Base-by-base conservation (phyloP, 1,140 invertebrate species). In the Battus philenor region DNA sequence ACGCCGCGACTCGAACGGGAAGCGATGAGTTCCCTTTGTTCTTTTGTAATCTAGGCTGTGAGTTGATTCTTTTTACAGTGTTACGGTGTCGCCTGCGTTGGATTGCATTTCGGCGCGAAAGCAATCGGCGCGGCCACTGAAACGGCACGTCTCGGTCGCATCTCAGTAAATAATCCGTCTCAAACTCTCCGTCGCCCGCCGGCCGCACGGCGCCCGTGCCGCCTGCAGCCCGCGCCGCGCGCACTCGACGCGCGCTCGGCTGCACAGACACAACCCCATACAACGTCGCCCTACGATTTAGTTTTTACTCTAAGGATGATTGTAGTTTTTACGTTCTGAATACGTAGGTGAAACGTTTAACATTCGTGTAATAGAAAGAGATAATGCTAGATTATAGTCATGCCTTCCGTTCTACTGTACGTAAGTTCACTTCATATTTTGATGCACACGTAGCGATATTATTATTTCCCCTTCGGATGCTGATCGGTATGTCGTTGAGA, bases 141-240 rank as follows among this genome's bases (percentile, higher is more conserved):
- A 79, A 79, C 61, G 79, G 77, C 79, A 83, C 79, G 79, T 83
- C 76, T 78, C 73, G 68, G 70, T 77, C 64, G 75, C 76, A 76
- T 75, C 73, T 77, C 73, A 75, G 68, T 77, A 82, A 76, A 69
- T 60, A 68, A 80, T 84, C 80, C 80, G 80, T 84, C 78, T 84
- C 49, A 26, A 54, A 62, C 66, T 79, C 68, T 81, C 80, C 78
- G 80, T 81, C 77, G 77, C 70, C 68, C n/a, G n/a, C n/a, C n/a
- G n/a, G n/a, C n/a, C n/a, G n/a, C n/a, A n/a, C n/a, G n/a, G n/a
- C n/a, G n/a, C n/a, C n/a, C n/a, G n/a, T n/a, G n/a, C n/a, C n/a
- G n/a, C n/a, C n/a, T n/a, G n/a, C n/a, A n/a, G n/a, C n/a, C n/a
- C 31, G 50, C 44, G 47, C 38, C 46, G 49, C 57, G n/a, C n/a